phyloP scores from a whole-genome alignment of 2,113 vertebrate genomes.

The Vidua macroura region DNA sequence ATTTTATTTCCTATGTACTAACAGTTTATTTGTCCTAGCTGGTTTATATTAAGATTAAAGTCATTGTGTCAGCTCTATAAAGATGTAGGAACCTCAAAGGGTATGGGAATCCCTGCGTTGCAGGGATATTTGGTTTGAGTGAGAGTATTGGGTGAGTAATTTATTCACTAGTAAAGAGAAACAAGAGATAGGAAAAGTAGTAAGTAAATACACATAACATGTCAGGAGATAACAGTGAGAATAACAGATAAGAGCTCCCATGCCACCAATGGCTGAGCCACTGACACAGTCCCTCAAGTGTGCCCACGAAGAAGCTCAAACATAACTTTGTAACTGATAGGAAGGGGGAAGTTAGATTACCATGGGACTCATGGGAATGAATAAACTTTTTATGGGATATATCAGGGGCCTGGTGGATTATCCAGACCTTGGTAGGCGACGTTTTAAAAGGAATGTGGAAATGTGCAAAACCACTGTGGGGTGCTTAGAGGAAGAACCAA shows the following conservation, averaged over 20 bases:
- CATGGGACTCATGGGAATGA: neutral
- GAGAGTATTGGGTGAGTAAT: neutral
- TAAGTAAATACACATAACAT: neutral
- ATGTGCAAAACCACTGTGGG: neutral
- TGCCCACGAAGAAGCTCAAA: neutral
- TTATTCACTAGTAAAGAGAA: neutral
- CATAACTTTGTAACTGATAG: neutral
- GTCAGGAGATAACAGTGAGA: neutral
- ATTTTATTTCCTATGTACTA: neutral
- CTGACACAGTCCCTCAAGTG: rapidly evolving
- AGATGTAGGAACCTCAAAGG: neutral
- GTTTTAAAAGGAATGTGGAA: neutral
- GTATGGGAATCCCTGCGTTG: neutral
- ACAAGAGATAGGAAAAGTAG: neutral
- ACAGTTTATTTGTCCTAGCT: neutral
- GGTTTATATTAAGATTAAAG: neutral
- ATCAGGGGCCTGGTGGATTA: neutral
- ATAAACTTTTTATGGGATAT: neutral
- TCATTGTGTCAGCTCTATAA: neutral
- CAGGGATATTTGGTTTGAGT: neutral
- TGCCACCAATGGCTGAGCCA: no score
- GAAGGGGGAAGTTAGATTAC: neutral
- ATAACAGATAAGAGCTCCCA: neutral
- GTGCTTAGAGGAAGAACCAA: neutral
- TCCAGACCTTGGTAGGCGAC: neutral